Conservation (phyloP, 2,797 vertebrate species). For the Thaleichthys pacificus region DNA sequence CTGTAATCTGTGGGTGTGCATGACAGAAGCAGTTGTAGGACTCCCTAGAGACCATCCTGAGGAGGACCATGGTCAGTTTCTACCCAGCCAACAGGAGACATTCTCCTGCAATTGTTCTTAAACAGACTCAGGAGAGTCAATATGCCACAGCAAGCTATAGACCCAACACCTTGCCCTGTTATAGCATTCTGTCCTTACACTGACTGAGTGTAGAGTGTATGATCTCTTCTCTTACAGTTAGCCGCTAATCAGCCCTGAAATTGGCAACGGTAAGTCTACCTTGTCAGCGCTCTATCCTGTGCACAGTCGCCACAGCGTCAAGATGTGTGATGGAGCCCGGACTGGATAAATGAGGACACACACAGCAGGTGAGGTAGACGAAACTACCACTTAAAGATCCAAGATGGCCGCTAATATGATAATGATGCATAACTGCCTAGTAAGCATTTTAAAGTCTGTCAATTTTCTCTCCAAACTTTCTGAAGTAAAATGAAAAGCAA, state of each 20-base stretch:
- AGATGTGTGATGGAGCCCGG: constrained; percentile 63
- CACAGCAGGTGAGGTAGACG: constrained; percentile 72
- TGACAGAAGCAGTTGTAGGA: constrained; percentile 56
- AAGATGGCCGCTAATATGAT: constrained; percentile 63
- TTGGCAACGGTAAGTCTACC: constrained; percentile 66
- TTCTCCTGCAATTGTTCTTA: background rate
- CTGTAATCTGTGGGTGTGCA: background rate
- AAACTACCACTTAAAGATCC: constrained; percentile 69
- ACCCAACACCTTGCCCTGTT: constrained; percentile 27
- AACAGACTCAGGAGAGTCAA: background rate
- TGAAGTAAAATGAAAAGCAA: background rate
- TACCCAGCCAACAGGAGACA: constrained; percentile 50
- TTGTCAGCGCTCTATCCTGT: constrained; percentile 62
- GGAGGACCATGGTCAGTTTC: constrained; percentile 47
- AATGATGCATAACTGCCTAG: constrained; percentile 67
- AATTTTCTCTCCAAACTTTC: background rate
- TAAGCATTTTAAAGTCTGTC: constrained; percentile 64
- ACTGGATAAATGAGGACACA: constrained; percentile 74
- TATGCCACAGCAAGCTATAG: no score
- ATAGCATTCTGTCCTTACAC: constrained; percentile 50
- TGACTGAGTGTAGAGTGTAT: constrained; percentile 42
- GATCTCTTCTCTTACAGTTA: constrained; percentile 27
- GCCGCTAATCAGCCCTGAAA: constrained; percentile 71
- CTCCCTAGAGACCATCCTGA: constrained; percentile 53
- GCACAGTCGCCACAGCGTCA: constrained; percentile 48